These are phyloP conservation scores for Hirtodrosophila histrioides DNA, from an alignment of 2,888 invertebrate species.

Conservation along the genomic window DNA sequence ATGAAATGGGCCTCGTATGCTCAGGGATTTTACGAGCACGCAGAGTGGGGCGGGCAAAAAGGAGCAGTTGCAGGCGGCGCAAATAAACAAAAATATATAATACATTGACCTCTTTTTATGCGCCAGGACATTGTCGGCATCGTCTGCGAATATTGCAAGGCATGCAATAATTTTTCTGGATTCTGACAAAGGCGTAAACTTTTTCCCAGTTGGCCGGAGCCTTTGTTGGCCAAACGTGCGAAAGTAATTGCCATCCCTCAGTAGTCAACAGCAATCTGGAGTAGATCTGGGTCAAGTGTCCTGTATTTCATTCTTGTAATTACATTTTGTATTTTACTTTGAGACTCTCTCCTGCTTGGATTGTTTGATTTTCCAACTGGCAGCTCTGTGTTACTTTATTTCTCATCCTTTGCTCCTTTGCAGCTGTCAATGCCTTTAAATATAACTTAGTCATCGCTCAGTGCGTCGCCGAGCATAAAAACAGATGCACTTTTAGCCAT, in stretches of 20 bases:
- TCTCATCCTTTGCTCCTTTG: neutral
- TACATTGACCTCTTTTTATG: conserved; percentile 71
- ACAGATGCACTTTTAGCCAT: neutral
- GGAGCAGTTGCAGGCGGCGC: conserved; percentile 21
- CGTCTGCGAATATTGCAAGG: conserved; percentile 62
- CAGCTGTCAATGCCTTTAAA: conserved; percentile 10
- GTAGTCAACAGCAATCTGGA: conserved; percentile 10
- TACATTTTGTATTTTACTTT: conserved; percentile 52
- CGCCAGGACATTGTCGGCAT: conserved; percentile 24
- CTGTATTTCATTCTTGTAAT: conserved; percentile 70
- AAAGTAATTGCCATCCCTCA: conserved; percentile 60
- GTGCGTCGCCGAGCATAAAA: conserved; percentile 37
- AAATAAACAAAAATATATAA: conserved; percentile 58
- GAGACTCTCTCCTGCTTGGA: conserved; percentile 16
- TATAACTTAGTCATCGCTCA: conserved; percentile 52
- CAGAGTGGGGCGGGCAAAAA: neutral
- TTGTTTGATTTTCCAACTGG: conserved; percentile 22
- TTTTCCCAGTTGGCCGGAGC: conserved; percentile 22
- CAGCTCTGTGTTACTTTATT: conserved; percentile 35
- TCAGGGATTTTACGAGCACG: conserved; percentile 59
- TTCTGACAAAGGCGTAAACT: conserved; percentile 38
- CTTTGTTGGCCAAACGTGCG: conserved; percentile 68
- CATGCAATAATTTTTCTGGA: conserved; percentile 67
- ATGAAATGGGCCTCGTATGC: conserved; percentile 62
- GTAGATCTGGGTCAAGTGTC: conserved; percentile 70